Evolutionary conservation across 2,888 invertebrate species (phyloP).

Genomic region (Melanostoma mellinum): DNA sequence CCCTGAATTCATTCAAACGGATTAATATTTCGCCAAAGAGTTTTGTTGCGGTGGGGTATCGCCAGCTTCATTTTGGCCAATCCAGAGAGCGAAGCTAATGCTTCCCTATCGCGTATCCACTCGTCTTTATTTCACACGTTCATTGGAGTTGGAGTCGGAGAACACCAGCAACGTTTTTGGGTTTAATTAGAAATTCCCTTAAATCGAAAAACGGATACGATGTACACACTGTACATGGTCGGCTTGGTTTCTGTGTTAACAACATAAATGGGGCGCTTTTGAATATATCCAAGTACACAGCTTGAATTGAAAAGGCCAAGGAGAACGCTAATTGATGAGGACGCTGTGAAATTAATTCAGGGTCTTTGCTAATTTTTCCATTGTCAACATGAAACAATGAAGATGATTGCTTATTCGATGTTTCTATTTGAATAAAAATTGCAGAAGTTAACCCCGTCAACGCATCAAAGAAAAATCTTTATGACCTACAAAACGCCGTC

Average conservation of each 20-base stretch:
- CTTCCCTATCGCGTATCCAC: constrained; percentile 9
- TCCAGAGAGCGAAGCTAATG: neutral
- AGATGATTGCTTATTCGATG: no score
- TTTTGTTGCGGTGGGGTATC: constrained; percentile 14
- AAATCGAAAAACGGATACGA: constrained; percentile 23
- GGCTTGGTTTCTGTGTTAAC: neutral
- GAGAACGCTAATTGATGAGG: no score
- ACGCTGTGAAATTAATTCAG: no score
- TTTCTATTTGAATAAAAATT: no score
- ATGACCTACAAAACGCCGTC: no score
- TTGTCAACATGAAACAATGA: no score
- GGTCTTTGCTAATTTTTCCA: no score
- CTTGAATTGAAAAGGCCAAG: no score
- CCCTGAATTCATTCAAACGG: constrained; percentile 46
- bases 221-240: neutral
- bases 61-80: neutral
- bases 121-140: constrained; percentile 42
- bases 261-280: no score
- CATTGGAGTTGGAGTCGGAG: constrained; percentile 30
- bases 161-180: constrained; percentile 35
- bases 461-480: no score
- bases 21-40: constrained; percentile 55
- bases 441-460: no score
- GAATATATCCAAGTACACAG: no score
- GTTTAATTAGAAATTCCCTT: constrained; percentile 48